Percentiles rank a stretch among this genome's conserved stretches.
Evolutionary conservation across 2,888 invertebrate genomes (phyloP).

Genomic region (Papilio demoleus): DNA sequence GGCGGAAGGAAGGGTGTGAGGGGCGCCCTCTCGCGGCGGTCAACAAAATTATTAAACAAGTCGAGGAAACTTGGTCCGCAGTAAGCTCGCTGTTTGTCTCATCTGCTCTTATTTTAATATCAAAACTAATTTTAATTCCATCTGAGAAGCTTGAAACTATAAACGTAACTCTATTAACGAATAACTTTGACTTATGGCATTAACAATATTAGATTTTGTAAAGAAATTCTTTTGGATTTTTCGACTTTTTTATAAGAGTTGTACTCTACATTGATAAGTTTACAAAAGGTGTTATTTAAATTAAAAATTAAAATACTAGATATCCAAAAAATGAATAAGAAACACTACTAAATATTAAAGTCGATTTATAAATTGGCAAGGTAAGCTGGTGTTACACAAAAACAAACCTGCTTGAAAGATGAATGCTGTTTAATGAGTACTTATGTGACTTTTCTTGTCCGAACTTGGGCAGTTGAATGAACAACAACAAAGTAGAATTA

Average conservation of each 20-base stretch:
- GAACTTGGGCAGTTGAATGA: conserved; percentile 29
- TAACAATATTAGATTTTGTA: too few species aligned
- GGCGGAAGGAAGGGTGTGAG: neutral
- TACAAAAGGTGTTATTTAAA: too few species aligned
- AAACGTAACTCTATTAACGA: neutral
- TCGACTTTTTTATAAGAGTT: too few species aligned
- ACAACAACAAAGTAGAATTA: conserved; percentile 39
- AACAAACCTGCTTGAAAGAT: neutral
- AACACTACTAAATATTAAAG: neutral
- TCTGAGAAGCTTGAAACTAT: neutral
- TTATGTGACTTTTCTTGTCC: conserved; percentile 33
- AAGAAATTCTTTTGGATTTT: too few species aligned
- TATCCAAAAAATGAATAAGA: too few species aligned
- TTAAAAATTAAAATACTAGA: too few species aligned
- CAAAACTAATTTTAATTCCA: neutral
- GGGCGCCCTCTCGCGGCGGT: neutral
- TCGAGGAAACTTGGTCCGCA: neutral
- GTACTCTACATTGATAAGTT: too few species aligned
- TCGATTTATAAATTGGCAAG: neutral
- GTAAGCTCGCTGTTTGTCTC: neutral
- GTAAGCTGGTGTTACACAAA: neutral
- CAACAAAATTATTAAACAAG: conserved; percentile 7
- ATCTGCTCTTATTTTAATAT: conserved; percentile 4
- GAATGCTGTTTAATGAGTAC: conserved; percentile 18
- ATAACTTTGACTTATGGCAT: neutral